Conservation (phyloP, 2,888 invertebrate species). For the Drosophila ezoana region DNA sequence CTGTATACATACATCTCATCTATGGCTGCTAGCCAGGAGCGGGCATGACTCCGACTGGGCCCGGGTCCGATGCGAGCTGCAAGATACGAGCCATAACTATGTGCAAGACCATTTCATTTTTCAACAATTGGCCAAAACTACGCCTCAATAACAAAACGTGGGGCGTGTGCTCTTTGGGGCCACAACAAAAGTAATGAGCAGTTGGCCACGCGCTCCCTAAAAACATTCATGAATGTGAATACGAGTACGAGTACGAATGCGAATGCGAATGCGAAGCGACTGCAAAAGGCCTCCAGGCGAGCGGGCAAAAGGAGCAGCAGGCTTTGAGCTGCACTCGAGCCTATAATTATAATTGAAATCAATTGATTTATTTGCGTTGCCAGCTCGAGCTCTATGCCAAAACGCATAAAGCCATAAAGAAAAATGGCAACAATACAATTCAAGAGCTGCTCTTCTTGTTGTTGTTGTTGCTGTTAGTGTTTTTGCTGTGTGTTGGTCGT, state of each 20-base stretch:
- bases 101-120: conserved; percentile 79
- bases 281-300: conserved; percentile 41
- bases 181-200: conserved; percentile 76
- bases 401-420: conserved; percentile 74
- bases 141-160: conserved; percentile 65
- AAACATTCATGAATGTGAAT: conserved; percentile 40
- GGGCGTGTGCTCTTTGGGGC: conserved; percentile 56
- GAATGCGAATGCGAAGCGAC: conserved; percentile 10
- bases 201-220: conserved; percentile 75
- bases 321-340: conserved; percentile 46
- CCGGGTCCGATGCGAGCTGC: conserved; percentile 7
- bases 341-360: conserved; percentile 85
- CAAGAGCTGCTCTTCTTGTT: conserved; percentile 37
- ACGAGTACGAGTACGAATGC: conserved; percentile 1
- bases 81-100: conserved; percentile 63
- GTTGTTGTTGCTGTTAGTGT: conserved; percentile 19
- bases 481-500: conserved; percentile 34
- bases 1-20: conserved; percentile 45
- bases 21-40: conserved; percentile 65
- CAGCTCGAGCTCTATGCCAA: conserved; percentile 71
- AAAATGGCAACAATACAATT: conserved; percentile 80
- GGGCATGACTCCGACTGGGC: conserved; percentile 21
- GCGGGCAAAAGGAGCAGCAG: conserved; percentile 12
- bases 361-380: conserved; percentile 83
- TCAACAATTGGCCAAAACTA: conserved; percentile 76